Base-by-base conservation (phyloP, 2,797 vertebrate genomes). In the Balearica regulorum region DNA sequence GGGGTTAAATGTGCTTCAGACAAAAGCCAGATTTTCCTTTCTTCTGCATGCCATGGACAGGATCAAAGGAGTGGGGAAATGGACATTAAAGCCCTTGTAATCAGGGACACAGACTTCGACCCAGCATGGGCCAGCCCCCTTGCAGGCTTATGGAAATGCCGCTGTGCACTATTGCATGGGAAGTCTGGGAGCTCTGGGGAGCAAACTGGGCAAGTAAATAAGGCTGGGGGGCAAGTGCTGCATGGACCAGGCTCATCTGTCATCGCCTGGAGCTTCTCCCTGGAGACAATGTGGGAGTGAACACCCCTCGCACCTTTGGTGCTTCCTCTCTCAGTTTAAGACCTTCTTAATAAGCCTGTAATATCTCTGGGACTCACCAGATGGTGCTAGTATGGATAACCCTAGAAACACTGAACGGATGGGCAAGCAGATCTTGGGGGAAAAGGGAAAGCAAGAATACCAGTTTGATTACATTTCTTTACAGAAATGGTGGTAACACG, bases 11-110 rank as follows among this genome's bases (percentile, higher is more conserved):
- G 95, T 66, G 90, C 93, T 91, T 78, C 89, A 96, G 96, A 97
- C 90, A 96, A 97, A 96, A 96, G 94, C 94, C 97, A 97, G 97
- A 95, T 96, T 95, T 95, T 81, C 90, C 82, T 91, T 95, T 95
- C 87, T 96, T 96, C 94, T 96, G 82, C 93, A 88, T 94, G 95
- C 90, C 95, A 90, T 83, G 96, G 95, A 0, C 79, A 92, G 93
- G 95, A 96, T 97, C 96, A 97, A 97, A 97, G 95, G 94, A 92
- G 55, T 51, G 31, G 89, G 72, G 79, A 92, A 96, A 89, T 83
- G 96, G 93, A 95, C 95, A 93, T 97, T 97, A 97, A 97, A 96
- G 95, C 92, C 29, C 79, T 95, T 44, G 76, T 95, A 96, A 93
- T 96, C 90, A 96, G 87, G 89, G 95, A 86, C 89, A 83, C 87